These are phyloP conservation scores for Ibycter americanus DNA, from an alignment of 2,797 vertebrate species.

Conservation along the genomic window DNA sequence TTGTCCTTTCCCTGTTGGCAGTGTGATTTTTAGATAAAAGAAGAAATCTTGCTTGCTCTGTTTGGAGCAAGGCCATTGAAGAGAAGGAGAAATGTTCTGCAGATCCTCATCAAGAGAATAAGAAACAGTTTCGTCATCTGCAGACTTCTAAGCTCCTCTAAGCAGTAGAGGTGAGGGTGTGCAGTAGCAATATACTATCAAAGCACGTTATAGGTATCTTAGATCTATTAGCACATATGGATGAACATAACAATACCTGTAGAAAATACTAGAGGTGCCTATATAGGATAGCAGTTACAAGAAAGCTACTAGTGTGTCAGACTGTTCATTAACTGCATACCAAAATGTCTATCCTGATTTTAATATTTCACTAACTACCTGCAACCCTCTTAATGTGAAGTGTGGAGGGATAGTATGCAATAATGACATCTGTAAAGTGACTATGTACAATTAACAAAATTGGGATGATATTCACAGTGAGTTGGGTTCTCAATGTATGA, in stretches of 20 bases:
- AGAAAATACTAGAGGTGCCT: background rate
- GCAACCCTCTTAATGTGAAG: background rate
- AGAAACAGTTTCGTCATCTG: background rate
- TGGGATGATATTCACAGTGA: background rate
- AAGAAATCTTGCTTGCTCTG: background rate
- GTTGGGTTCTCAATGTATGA: background rate
- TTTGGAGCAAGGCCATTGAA: constrained; percentile 1
- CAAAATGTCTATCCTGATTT: background rate
- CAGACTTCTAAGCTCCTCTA: background rate
- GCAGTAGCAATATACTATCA: background rate
- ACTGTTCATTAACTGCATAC: background rate
- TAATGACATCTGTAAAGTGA: background rate
- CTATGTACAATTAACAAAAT: background rate
- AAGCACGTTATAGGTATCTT: background rate
- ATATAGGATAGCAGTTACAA: background rate
- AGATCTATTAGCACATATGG: background rate
- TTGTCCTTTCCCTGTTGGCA: background rate
- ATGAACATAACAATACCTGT: background rate
- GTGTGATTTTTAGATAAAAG: background rate
- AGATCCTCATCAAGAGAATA: background rate
- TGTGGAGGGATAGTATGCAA: background rate
- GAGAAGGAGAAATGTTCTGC: background rate
- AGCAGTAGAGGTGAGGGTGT: background rate
- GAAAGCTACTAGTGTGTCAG: background rate
- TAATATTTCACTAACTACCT: background rate